phyloP scores from a whole-genome alignment of 2,113 vertebrate species.

The Erythrolamprus reginae region DNA sequence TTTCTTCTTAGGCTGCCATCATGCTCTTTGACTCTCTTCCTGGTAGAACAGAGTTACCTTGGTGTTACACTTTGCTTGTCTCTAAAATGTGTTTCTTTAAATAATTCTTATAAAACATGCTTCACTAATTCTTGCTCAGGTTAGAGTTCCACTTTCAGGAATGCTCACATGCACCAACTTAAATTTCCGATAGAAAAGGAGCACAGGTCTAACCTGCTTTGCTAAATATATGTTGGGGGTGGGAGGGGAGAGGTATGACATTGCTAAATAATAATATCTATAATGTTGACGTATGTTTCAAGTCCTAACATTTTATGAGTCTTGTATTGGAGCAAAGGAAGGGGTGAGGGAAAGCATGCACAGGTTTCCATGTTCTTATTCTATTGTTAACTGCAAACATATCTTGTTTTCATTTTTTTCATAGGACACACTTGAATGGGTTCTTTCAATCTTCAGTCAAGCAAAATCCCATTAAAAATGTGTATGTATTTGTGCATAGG shows the following conservation, averaged over 20 bases:
- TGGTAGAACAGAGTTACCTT: neutral
- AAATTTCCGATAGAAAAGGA: neutral
- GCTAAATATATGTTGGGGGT: conserved; percentile 3
- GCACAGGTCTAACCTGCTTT: neutral
- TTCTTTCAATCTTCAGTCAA: conserved; percentile 21
- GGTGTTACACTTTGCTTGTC: too few relatives aligned
- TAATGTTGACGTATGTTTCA: conserved; percentile 4
- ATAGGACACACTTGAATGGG: conserved; percentile 2
- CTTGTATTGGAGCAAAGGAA: conserved; percentile 9
- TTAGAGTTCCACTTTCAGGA: neutral
- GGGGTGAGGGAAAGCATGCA: neutral
- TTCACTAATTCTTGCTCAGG: neutral
- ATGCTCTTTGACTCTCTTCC: neutral
- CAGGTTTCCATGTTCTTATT: conserved; percentile 9
- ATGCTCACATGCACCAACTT: neutral
- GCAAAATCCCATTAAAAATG: conserved; percentile 20
- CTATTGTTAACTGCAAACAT: conserved; percentile 13
- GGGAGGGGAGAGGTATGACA: neutral
- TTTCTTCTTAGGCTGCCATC: neutral
- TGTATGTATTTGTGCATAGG: conserved; percentile 18
- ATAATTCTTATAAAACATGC: neutral
- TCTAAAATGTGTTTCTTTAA: neutral
- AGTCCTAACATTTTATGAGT: neutral
- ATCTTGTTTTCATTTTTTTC: conserved; percentile 30
- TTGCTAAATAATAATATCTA: conserved; percentile 16